Conservation (phyloP, 2,113 vertebrate species). For the Saccopteryx leptura region DNA sequence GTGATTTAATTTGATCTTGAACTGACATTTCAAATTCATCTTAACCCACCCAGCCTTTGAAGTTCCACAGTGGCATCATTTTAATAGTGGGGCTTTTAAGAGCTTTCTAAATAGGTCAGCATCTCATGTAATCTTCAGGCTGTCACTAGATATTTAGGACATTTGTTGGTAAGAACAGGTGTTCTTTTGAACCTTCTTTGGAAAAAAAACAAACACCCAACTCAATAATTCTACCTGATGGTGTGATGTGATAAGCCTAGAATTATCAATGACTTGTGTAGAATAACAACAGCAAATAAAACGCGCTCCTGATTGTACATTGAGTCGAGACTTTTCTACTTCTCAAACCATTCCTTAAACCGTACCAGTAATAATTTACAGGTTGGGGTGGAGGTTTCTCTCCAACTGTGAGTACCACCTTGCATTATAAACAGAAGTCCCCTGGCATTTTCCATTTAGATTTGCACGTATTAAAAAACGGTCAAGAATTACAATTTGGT, state of each 20-base stretch:
- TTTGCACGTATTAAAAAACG: slow-evolving; percentile 15
- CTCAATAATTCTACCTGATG: slow-evolving; percentile 43
- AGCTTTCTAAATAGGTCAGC: slow-evolving; percentile 73
- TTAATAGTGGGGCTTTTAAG: slow-evolving; percentile 73
- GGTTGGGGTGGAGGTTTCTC: not conserved
- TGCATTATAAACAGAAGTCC: not conserved
- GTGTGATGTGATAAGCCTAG: not conserved
- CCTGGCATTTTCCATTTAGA: not conserved
- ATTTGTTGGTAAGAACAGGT: slow-evolving; percentile 60
- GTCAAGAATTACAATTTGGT: not conserved
- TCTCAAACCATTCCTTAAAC: slow-evolving; percentile 34
- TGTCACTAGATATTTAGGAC: slow-evolving; percentile 56
- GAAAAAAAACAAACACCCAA: slow-evolving; percentile 46
- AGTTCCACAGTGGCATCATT: slow-evolving; percentile 45
- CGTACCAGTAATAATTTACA: not conserved
- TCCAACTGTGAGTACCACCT: not conserved
- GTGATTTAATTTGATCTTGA: slow-evolving; percentile 67
- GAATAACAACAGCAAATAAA: slow-evolving; percentile 65
- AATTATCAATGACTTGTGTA: slow-evolving; percentile 46
- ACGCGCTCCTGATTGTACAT: not conserved
- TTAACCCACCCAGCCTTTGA: slow-evolving; percentile 73
- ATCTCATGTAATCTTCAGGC: slow-evolving; percentile 61
- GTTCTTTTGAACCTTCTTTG: slow-evolving; percentile 66
- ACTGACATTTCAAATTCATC: slow-evolving; percentile 68
- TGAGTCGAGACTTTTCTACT: slow-evolving; percentile 21